Conservation (phyloP, 53 echinoderm and acorn worm species). For the Holothuria scabra region DNA sequence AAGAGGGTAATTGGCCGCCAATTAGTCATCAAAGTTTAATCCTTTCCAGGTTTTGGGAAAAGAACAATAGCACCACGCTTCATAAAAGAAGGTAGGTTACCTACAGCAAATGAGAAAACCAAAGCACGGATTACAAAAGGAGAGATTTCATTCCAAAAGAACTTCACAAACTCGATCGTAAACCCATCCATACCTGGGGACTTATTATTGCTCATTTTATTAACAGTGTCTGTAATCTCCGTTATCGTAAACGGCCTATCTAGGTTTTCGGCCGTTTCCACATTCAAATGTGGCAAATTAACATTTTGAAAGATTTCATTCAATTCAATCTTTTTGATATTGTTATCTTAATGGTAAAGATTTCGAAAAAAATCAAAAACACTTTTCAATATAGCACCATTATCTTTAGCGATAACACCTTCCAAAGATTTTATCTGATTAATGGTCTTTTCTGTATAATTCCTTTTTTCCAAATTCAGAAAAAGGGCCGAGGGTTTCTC, state of each 20-base stretch:
- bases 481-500: background rate
- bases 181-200: constrained; percentile 16
- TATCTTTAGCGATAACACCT: too few species aligned
- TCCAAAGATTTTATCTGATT: too few species aligned
- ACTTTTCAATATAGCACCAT: too few species aligned
- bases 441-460: too few species aligned
- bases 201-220: constrained; percentile 13
- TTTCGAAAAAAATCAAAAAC: too few species aligned
- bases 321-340: too few species aligned
- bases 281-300: too few species aligned
- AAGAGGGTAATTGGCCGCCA: constrained; percentile 24
- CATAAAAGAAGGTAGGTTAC: background rate
- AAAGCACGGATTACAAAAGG: background rate
- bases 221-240: background rate
- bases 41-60: background rate
- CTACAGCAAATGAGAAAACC: background rate
- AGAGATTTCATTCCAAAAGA: too few species aligned
- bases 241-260: background rate
- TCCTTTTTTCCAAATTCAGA: constrained; percentile 2
- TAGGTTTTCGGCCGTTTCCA: background rate
- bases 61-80: background rate
- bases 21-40: background rate
- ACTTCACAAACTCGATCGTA: constrained; percentile 19
- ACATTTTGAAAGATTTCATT: too few species aligned
- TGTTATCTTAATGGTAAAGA: too few species aligned